Conservation (phyloP, 1,140 invertebrate genomes). For the Conus ventricosus region DNA sequence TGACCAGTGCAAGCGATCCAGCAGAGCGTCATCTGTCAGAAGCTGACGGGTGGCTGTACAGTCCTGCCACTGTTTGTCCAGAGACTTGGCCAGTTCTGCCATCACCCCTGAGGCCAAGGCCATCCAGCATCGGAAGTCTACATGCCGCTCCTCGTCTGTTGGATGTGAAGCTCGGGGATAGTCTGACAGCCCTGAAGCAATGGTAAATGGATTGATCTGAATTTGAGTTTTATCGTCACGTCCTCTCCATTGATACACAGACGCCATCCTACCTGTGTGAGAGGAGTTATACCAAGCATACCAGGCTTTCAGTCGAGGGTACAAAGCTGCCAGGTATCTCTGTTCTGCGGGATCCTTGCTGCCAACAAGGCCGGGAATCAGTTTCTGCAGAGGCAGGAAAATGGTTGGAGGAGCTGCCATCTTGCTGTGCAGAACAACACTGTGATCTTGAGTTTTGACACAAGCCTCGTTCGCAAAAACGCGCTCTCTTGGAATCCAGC, state of each 20-base stretch:
- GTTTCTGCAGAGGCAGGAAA: constrained; percentile 87
- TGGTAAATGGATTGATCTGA: constrained; percentile 97
- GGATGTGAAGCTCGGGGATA: constrained; percentile 98
- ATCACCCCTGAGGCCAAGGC: constrained; percentile 88
- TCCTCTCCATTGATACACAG: constrained; percentile 90
- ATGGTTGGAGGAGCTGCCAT: constrained; percentile 98
- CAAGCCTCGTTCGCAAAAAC: constrained; percentile 71
- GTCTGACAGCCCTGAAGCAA: constrained; percentile 98
- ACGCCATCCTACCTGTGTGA: constrained; percentile 84
- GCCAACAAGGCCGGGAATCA: constrained; percentile 78
- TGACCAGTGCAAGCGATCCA: constrained; percentile 93
- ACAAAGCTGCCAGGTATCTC: constrained; percentile 74
- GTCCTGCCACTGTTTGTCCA: constrained; percentile 80
- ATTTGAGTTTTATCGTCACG: constrained; percentile 83
- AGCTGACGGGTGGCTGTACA: constrained; percentile 84
- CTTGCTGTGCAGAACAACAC: constrained; percentile 94
- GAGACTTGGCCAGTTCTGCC: constrained; percentile 83
- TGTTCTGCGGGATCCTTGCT: constrained; percentile 69
- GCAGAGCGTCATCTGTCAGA: constrained; percentile 85
- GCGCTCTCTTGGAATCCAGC: constrained; percentile 99
- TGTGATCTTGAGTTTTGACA: constrained; percentile 86
- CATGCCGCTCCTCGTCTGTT: constrained; percentile 89
- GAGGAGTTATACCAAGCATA: constrained; percentile 98
- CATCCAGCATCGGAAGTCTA: constrained; percentile 98
- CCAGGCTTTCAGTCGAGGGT: constrained; percentile 87